phyloP scores from a whole-genome alignment of 1,140 invertebrate genomes.

The Panulirus ornatus region DNA sequence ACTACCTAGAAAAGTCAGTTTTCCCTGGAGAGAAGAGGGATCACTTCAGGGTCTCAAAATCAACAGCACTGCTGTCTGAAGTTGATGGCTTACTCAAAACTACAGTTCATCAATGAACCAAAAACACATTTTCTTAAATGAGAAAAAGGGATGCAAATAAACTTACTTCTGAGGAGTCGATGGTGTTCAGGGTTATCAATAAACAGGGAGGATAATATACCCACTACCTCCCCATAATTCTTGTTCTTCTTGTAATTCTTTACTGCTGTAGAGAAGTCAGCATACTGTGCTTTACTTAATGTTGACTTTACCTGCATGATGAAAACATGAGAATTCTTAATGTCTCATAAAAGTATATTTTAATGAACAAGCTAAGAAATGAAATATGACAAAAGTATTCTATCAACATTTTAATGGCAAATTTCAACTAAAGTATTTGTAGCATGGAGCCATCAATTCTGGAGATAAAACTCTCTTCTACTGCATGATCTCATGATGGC shows the following conservation, averaged over 20 bases:
- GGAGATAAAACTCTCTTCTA: neutral
- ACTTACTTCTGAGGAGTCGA: constrained; percentile 69
- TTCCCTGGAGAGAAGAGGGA: too few relatives aligned
- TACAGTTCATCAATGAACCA: neutral
- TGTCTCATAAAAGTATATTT: neutral
- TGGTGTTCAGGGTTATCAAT: constrained; percentile 27
- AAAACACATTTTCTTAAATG: neutral
- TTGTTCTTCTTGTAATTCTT: constrained; percentile 56
- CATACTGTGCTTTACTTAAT: constrained; percentile 48
- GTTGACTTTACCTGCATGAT: constrained; percentile 61
- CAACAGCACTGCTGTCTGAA: too few relatives aligned
- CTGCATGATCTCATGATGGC: neutral
- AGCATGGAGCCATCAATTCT: neutral
- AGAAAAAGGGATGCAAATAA: neutral
- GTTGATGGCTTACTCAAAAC: too few relatives aligned
- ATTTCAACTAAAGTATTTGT: neutral
- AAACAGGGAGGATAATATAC: constrained; percentile 39
- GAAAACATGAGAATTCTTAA: too few relatives aligned
- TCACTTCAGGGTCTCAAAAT: too few relatives aligned
- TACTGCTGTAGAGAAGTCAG: constrained; percentile 60
- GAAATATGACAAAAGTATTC: too few relatives aligned
- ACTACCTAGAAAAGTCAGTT: too few relatives aligned
- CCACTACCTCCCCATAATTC: constrained; percentile 46
- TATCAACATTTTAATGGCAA: neutral
- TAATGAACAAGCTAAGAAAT: neutral